Base-by-base conservation (phyloP, 2,113 vertebrate species). In the Apodemus speciosus region DNA sequence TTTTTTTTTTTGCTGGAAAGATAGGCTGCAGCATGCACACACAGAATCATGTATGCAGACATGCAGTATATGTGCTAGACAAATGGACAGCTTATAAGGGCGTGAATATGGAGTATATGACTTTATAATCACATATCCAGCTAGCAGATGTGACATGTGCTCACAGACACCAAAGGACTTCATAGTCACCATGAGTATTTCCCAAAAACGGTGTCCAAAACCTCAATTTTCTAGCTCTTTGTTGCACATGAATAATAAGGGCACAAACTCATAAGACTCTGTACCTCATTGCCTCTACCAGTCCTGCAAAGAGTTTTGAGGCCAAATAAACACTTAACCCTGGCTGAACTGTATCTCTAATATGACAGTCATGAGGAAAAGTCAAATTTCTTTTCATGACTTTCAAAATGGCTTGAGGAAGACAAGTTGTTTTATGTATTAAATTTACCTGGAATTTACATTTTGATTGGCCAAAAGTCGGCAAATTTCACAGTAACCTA, bases 361-460 rank as follows among this genome's bases (percentile, higher is more conserved):
- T 90, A 96, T 96, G 97, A 94, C 96, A 90, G 97, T 94, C 97
- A 95, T 91, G 95, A 93, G 86, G 87, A 96, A 97, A 96, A 96
- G 94, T 96, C 94, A 85, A 96, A 98, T 97, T 96, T 93, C 95
- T 97, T 96, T 98, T 98, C 97, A 95, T 98, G 97, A 97, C 97
- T 98, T 97, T 96, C 97, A 96, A 96, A 96, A 97, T 91, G 96
- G 96, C 32, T 15, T 93, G 96, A 97, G 43, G 94, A 98, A 98
- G 97, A 98, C 97, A 98, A 98, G 98, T 69, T 96, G 95, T 95
- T 92, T 98, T 97, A 95, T 98, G 95, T 97, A 98, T 98, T 97
- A 97, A 97, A 97, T 95, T 97, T 97, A 97, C 95, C 94, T 95
- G 93, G 11, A 95, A 98, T 98, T 98, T 98, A 97, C 98, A 98